Base-by-base conservation (phyloP, 2,797 vertebrate genomes). In the Myotis myotis region DNA sequence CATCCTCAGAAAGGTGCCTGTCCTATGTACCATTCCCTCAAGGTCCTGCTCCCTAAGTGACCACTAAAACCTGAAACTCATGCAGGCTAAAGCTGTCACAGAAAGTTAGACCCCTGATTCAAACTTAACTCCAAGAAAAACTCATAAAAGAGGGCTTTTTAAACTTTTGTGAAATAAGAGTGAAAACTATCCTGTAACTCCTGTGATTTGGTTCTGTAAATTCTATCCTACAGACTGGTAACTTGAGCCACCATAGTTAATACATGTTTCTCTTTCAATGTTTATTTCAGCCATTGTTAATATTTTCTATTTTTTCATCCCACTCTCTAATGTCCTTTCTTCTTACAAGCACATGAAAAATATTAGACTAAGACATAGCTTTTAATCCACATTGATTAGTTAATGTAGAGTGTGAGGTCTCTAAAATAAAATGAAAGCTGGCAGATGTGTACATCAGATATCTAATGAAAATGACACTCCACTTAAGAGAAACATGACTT, bases 391-490 rank as follows among this genome's bases (percentile, higher is more conserved):
- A 51, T 36, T 71, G 57, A 72, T 79, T 10, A n/a, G 7, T 70
- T 89, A 84, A 78, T 53, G 4, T 41, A 85, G 49, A 91, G 15
- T 44, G 30, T 55, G 83, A 93, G 9, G 15, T 82, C 60, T 91
- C 25, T 72, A 78, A 95, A 87, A 86, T 44, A 68, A 75, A 87
- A 88, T 49, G 51, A 70, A 81, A 89, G 36, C 44, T n/a, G 70
- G 47, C 8, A 23, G 15, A 41, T 68, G n/a, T 71, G 2, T 9
- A 33, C 3, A 33, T 49, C 28, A 57, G 28, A 19, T 5, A 33
- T n/a, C 30, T 74, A 66, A 64, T 28, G 41, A 47, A 60, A 91
- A 72, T 2, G 36, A 6, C 71, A 44, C 7, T 79, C 76, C 16
- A 22, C 47, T 80, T 79, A 82, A 60, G 41, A 76, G 66, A 41